A percentile compares a stretch with the other conserved stretches of the same genome.
Conservation (phyloP, 2,113 vertebrate genomes). For the Indri indri region DNA sequence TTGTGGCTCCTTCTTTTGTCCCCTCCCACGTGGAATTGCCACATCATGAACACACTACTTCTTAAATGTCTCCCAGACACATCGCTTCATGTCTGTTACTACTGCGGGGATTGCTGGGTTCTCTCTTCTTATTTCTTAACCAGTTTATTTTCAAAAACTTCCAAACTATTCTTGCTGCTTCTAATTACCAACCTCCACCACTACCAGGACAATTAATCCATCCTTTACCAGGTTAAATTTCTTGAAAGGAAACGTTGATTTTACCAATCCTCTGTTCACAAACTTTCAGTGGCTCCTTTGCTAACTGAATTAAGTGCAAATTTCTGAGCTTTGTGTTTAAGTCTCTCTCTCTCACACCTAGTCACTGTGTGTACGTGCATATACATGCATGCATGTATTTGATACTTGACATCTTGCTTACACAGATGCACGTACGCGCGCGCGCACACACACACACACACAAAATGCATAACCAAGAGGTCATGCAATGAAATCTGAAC, state of each 20-base stretch:
- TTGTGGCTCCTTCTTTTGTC: background rate
- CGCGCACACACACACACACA: background rate
- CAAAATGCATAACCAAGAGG: background rate
- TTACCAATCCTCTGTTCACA: background rate
- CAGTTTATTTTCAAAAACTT: background rate
- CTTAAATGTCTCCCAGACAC: background rate
- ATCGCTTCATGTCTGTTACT: background rate
- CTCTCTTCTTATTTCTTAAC: background rate
- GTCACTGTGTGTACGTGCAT: background rate
- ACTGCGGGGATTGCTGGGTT: background rate
- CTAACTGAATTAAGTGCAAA: background rate
- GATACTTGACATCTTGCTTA: background rate
- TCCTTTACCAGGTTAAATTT: background rate
- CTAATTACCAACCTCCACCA: background rate
- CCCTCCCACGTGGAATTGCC: accelerated
- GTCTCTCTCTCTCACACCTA: background rate
- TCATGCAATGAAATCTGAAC: background rate
- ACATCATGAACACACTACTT: background rate
- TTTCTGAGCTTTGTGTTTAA: background rate
- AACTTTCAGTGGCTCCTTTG: background rate
- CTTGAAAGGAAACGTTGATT: slow-evolving; percentile 14
- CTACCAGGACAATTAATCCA: background rate
- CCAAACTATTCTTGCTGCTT: background rate
- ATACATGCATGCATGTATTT: background rate
- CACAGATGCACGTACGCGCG: background rate